Percentiles rank a stretch among this genome's conserved stretches.
phyloP scores from a whole-genome alignment of 2,888 invertebrate species.

The Drosophila barbarae region DNA sequence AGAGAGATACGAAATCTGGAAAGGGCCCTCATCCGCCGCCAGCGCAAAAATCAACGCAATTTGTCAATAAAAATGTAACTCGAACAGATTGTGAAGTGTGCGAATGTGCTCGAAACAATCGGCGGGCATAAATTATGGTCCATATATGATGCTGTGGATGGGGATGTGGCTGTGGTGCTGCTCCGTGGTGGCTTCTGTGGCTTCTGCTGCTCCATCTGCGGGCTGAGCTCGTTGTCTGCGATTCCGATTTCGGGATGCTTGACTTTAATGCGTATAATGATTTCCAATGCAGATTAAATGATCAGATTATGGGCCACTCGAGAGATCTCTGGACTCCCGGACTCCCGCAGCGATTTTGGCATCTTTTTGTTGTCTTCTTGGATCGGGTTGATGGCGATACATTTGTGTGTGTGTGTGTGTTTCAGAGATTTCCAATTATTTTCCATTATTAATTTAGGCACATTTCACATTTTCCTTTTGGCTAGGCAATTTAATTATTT shows the following conservation, averaged over 20 bases:
- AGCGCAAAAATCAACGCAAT: constrained; percentile 78
- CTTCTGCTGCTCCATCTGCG: constrained; percentile 27
- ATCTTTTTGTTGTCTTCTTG: constrained; percentile 2
- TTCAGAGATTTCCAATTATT: constrained; percentile 19
- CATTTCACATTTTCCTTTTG: constrained; percentile 15
- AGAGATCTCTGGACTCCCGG: constrained; percentile 37
- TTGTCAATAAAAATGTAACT: constrained; percentile 78
- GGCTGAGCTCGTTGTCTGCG: constrained; percentile 27
- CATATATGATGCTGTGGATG: constrained; percentile 24
- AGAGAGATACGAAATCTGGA: constrained; percentile 12
- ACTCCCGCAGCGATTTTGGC: constrained; percentile 1
- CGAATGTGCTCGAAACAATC: constrained; percentile 75
- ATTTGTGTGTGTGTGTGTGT: neutral
- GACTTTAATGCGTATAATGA: constrained; percentile 69
- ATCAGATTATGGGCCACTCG: constrained; percentile 64
- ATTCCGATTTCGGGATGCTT: constrained; percentile 40
- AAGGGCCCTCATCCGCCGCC: constrained; percentile 41
- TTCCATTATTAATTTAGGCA: constrained; percentile 26
- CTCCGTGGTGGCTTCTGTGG: constrained; percentile 30
- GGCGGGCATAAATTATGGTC: constrained; percentile 69
- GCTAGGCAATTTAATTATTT: constrained; percentile 37
- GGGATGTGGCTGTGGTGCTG: constrained; percentile 21
- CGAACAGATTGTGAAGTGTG: constrained; percentile 75
- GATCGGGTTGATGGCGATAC: constrained; percentile 3
- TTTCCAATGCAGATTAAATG: constrained; percentile 72